These are phyloP conservation scores for Vulpes vulpes DNA, from an alignment of 2,113 vertebrate species.

Conservation along the genomic window DNA sequence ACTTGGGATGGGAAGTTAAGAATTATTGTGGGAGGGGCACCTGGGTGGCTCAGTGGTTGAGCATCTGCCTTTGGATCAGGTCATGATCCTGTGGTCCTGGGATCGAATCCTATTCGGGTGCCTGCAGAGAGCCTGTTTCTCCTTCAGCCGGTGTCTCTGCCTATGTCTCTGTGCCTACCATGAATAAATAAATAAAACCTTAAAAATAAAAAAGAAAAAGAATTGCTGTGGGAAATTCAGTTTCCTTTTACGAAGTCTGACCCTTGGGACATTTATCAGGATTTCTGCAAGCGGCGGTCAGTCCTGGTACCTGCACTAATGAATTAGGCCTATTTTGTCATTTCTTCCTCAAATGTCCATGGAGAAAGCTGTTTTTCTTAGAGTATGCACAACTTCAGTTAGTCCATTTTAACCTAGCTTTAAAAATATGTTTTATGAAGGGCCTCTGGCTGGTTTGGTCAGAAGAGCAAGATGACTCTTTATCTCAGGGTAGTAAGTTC, in stretches of 20 bases:
- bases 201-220: not conserved
- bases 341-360: not conserved
- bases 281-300: not conserved
- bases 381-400: not conserved
- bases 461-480: not conserved
- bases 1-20: not conserved
- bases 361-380: not conserved
- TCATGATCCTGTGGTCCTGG: too few species aligned
- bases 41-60: too few species aligned
- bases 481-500: not conserved
- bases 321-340: not conserved
- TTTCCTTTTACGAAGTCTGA: constrained; percentile 29
- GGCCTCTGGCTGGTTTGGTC: not conserved
- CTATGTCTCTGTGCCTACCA: too few species aligned
- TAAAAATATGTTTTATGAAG: constrained; percentile 15
- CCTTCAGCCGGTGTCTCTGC: too few species aligned
- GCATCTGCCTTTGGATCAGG: too few species aligned
- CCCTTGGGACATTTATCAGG: not conserved
- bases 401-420: not conserved
- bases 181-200: too few species aligned
- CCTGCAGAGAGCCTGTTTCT: too few species aligned
- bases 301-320: not conserved
- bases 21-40: not conserved
- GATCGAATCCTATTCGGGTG: too few species aligned
- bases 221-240: not conserved